Conservation (phyloP, 1,140 invertebrate genomes). For the Drosophila bipectinata region DNA sequence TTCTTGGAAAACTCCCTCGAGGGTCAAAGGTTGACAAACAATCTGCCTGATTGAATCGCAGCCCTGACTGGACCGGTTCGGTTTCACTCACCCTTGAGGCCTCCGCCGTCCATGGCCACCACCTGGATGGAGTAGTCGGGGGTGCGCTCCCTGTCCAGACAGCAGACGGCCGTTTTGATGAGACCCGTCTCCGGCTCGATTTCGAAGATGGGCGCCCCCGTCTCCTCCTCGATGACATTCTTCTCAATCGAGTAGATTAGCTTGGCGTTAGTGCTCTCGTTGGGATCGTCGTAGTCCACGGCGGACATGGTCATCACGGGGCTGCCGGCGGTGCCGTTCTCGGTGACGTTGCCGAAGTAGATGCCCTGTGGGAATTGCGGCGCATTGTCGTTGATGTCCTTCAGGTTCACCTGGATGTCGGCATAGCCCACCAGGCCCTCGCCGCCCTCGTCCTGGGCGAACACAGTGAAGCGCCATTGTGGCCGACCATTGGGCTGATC, state of each 20-base stretch:
- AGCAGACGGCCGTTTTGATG: slow-evolving; percentile 88
- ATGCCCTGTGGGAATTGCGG: slow-evolving; percentile 89
- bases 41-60: slow-evolving; percentile 13
- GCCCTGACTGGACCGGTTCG: not conserved
- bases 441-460: slow-evolving; percentile 89
- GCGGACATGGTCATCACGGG: slow-evolving; percentile 90
- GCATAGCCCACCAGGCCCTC: slow-evolving; percentile 90
- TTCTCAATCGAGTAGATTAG: slow-evolving; percentile 88
- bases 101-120: slow-evolving; percentile 87
- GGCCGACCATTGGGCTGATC: slow-evolving; percentile 89
- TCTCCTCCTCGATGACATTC: slow-evolving; percentile 88
- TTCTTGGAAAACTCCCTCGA: slow-evolving; percentile 3
- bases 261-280: slow-evolving; percentile 87
- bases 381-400: slow-evolving; percentile 91
- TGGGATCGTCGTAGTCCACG: slow-evolving; percentile 89
- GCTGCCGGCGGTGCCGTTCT: slow-evolving; percentile 87
- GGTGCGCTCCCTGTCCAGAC: slow-evolving; percentile 87
- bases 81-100: slow-evolving; percentile 85
- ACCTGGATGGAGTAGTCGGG: slow-evolving; percentile 89
- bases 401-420: slow-evolving; percentile 89
- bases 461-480: slow-evolving; percentile 90
- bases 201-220: slow-evolving; percentile 87
- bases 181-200: slow-evolving; percentile 88
- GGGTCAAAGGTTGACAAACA: not conserved
- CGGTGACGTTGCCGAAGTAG: slow-evolving; percentile 87